Percentiles rank a stretch among this genome's conserved stretches.
These are phyloP conservation scores for Heterodera carotae DNA, from an alignment of 1,140 invertebrate species.

Conservation along the genomic window DNA sequence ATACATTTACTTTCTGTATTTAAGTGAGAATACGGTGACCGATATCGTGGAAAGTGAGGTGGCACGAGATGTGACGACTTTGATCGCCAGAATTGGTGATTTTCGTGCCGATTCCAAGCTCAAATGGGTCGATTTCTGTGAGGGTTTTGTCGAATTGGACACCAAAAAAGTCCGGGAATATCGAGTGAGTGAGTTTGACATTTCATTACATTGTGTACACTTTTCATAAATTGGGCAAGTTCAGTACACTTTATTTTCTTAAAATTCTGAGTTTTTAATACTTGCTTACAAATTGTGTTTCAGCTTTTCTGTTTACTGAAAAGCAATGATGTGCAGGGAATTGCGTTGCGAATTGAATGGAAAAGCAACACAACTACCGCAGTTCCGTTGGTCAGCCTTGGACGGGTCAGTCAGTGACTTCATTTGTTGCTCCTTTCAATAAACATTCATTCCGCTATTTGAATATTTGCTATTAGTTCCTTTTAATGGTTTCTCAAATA, in stretches of 20 bases:
- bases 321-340: slow-evolving; percentile 67
- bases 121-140: slow-evolving; percentile 61
- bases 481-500: too few relatives aligned
- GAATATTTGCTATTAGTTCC: slow-evolving; percentile 18
- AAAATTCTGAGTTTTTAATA: slow-evolving; percentile 22
- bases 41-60: slow-evolving; percentile 41
- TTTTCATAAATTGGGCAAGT: too few relatives aligned
- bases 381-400: slow-evolving; percentile 48
- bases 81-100: slow-evolving; percentile 57
- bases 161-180: slow-evolving; percentile 41
- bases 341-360: slow-evolving; percentile 48
- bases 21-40: not conserved
- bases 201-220: too few relatives aligned
- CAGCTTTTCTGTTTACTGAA: slow-evolving; percentile 67
- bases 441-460: not conserved
- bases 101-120: slow-evolving; percentile 49
- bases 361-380: slow-evolving; percentile 38
- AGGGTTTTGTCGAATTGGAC: slow-evolving; percentile 15
- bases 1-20: not conserved
- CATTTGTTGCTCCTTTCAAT: not conserved
- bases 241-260: too few relatives aligned
- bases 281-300: slow-evolving; percentile 41
- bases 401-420: slow-evolving; percentile 62
- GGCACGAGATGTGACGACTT: slow-evolving; percentile 55
- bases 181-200: slow-evolving; percentile 40